A percentile compares a stretch with the other conserved stretches of the same genome.
phyloP scores from a whole-genome alignment of 2,797 vertebrate species.

The Yasuhikotakia modesta region DNA sequence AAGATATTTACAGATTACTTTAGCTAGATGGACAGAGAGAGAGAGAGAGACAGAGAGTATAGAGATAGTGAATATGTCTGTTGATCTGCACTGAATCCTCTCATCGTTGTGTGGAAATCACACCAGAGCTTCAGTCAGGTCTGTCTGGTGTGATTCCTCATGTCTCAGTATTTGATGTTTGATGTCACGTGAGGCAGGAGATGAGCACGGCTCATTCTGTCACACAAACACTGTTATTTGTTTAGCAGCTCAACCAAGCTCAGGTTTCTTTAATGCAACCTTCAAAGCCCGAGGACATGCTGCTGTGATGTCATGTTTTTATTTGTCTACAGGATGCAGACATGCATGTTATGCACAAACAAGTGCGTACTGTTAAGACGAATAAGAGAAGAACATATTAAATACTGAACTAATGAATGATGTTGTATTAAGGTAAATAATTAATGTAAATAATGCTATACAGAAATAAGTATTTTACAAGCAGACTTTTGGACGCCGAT shows the following conservation, averaged over 20 bases:
- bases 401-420: too few species aligned
- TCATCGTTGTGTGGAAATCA: background rate
- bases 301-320: slow-evolving; percentile 25
- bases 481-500: too few species aligned
- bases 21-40: too few species aligned
- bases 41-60: too few species aligned
- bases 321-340: slow-evolving; percentile 41
- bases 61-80: background rate
- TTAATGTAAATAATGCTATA: too few species aligned
- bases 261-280: slow-evolving; percentile 39
- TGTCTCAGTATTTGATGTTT: slow-evolving; percentile 12
- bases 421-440: too few species aligned
- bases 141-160: slow-evolving; percentile 26
- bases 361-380: too few species aligned
- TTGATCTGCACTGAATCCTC: slow-evolving; percentile 25
- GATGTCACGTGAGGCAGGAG: slow-evolving; percentile 23
- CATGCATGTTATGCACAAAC: slow-evolving; percentile 18
- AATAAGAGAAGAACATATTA: too few species aligned
- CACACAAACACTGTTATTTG: slow-evolving; percentile 50
- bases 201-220: slow-evolving; percentile 30
- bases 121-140: slow-evolving; percentile 10
- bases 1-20: too few species aligned
- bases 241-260: slow-evolving; percentile 40
- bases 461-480: too few species aligned
- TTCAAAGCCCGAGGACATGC: slow-evolving; percentile 27